Conservation (phyloP, 2,113 vertebrate genomes). For the Urocynchramus pylzowi region DNA sequence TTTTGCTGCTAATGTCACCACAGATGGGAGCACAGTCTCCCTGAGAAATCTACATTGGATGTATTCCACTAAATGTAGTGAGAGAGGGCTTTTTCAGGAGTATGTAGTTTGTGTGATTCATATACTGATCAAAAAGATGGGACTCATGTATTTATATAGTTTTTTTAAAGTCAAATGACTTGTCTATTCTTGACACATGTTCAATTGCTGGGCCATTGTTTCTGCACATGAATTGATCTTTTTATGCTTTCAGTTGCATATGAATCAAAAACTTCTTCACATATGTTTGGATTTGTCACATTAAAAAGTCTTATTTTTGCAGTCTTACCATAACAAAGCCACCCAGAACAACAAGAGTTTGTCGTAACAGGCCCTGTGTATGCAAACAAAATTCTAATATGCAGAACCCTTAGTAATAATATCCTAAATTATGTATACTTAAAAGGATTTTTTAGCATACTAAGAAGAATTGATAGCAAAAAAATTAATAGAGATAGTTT, state of each 20-base stretch:
- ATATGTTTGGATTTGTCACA: not conserved
- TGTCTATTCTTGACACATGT: not conserved
- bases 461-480: not conserved
- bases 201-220: not conserved
- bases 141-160: not conserved
- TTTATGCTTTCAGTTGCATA: not conserved
- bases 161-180: not conserved
- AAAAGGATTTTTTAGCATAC: not conserved
- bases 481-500: not conserved
- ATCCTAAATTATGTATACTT: not conserved
- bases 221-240: not conserved
- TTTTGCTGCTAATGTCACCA: not conserved
- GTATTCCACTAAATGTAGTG: not conserved
- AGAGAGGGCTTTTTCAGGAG: not conserved
- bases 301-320: not conserved
- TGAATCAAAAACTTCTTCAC: not conserved
- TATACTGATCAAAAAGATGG: not conserved
- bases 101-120: not conserved
- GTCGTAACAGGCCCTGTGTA: not conserved
- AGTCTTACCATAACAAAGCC: not conserved
- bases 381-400: not conserved
- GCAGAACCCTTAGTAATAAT: not conserved
- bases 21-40: not conserved
- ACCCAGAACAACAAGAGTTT: not conserved
- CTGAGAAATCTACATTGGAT: not conserved